Evolutionary conservation across 2,113 vertebrate genomes (phyloP), one percentile per base, ranked within the genome.

Genomic region (Zapus hudsonius): DNA sequence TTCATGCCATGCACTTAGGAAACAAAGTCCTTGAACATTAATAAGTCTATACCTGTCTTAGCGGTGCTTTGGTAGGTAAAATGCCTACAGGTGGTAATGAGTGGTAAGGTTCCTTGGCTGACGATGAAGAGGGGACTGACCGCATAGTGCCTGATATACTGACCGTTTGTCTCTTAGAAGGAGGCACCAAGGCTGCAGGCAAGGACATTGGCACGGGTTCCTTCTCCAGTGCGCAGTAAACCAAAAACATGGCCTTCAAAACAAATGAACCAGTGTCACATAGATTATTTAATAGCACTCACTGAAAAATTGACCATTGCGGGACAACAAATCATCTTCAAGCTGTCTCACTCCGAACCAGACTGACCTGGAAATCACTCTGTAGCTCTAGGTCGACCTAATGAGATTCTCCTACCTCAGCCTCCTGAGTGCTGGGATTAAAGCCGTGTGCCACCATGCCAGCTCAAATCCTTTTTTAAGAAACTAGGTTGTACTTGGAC

Each of bases 151-250:
- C 98, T 95, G 98, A 97, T 95, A 98, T 97, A 59, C 97, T 97
- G 69, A 98, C 79, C 96, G 98, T 98, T 98, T 99, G 99, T 97
- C 99, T 98, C 97, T 99, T 99, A 86, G 99, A 99, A 92, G 98
- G 99, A 97, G 99, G 99, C 96, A 99, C 98, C 97, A 99, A 98
- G 90, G 98, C 97, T 95, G 99, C 97, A 79, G 99, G 99, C 92
- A 99, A 98, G 93, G 98, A 98, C 99, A 99, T 99, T 97, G 99
- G 99, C 97, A 99, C 99, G 85, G 98, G 98, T 96, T 99, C 99
- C 40, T 99, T 99, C 97, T 99, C 99, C 97, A 99, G 97, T 79
- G 99, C 99, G 92, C 99, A 99, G 97, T 99, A 99, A 57, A 99
- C 99, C 98, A 99, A 98, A 98, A 99, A 99, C 99, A 99, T 99